Evolutionary conservation across 2,797 vertebrate genomes (phyloP).

Genomic region (Mionectes olivaceus): DNA sequence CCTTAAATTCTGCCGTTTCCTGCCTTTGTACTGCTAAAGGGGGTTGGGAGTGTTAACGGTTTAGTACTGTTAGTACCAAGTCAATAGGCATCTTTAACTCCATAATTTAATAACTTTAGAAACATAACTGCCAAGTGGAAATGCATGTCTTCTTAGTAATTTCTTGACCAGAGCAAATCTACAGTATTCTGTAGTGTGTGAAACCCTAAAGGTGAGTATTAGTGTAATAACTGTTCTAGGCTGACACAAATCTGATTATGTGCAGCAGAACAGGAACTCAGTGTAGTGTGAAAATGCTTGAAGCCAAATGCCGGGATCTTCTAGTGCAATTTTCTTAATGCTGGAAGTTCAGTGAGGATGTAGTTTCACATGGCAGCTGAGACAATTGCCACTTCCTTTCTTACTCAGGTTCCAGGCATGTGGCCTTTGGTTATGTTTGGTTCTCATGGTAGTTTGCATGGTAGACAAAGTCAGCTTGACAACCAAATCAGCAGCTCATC

Average conservation of each 20-base stretch:
- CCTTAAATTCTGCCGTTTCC: constrained; percentile 22
- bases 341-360: background rate
- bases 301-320: background rate
- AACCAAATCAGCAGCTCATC: background rate
- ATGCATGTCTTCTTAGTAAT: background rate
- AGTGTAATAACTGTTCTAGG: background rate
- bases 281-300: background rate
- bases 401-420: background rate
- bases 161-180: background rate
- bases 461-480: background rate
- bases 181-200: background rate
- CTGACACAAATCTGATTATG: background rate
- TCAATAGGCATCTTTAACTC: background rate
- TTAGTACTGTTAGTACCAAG: background rate
- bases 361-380: background rate
- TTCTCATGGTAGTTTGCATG: background rate
- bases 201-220: background rate
- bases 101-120: background rate
- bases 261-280: background rate
- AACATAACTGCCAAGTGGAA: background rate
- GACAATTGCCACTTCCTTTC: background rate
- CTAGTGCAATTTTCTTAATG: background rate
- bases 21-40: constrained; percentile 6
- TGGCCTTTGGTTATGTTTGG: background rate
- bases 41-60: background rate